These are phyloP conservation scores for Cheilosia impressa DNA, from an alignment of 2,888 invertebrate species.

Conservation along the genomic window DNA sequence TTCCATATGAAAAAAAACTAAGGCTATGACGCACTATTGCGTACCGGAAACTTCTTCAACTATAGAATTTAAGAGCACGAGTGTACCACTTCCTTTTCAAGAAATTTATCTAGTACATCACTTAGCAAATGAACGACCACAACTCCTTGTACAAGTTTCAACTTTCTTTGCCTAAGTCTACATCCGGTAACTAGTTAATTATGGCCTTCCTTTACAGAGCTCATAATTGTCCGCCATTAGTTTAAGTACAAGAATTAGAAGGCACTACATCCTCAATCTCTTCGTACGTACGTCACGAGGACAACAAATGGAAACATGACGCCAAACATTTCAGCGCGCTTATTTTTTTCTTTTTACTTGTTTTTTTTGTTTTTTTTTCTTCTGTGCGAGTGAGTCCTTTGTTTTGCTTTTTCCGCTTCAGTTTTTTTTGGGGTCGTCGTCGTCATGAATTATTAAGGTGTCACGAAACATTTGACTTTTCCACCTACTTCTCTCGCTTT, in stretches of 20 bases:
- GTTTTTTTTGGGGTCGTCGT: constrained; percentile 24
- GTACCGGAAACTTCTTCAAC: too few relatives aligned
- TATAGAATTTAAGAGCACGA: too few relatives aligned
- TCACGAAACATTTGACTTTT: constrained; percentile 71
- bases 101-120: not conserved
- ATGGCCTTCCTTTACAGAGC: constrained; percentile 26
- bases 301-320: constrained; percentile 67
- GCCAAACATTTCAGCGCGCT: constrained; percentile 46
- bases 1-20: too few relatives aligned
- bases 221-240: constrained; percentile 55
- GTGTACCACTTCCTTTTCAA: too few relatives aligned
- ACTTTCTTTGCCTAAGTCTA: constrained; percentile 1
- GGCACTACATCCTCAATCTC: constrained; percentile 3
- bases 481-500: constrained; percentile 59
- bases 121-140: not conserved
- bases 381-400: constrained; percentile 34
- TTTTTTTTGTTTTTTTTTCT: not conserved
- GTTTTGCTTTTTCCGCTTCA: constrained; percentile 47
- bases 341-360: not conserved
- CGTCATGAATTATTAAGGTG: constrained; percentile 40
- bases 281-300: constrained; percentile 5
- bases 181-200: constrained; percentile 43
- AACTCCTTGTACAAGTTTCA: not conserved
- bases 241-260: constrained; percentile 40
- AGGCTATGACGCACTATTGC: too few relatives aligned